phyloP scores from a whole-genome alignment of 2,888 invertebrate species.

The Harpagoxenus sublaevis region DNA sequence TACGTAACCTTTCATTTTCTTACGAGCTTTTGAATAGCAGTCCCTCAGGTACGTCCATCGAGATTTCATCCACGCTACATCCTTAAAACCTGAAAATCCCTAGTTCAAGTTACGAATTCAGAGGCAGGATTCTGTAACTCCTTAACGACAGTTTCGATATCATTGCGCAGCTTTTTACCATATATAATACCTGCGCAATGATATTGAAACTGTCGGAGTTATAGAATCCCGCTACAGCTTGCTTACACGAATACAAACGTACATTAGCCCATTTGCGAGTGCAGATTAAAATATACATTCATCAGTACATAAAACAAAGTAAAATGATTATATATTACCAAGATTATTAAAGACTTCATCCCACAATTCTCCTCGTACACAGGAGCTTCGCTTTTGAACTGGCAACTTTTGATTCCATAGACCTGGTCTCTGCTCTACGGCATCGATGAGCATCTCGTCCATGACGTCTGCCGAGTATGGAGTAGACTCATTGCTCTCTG shows the following conservation, averaged over 20 bases:
- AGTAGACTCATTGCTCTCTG: conserved; percentile 18
- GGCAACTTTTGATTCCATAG: conserved; percentile 27
- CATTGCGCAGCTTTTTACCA: no score
- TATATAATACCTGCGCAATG: no score
- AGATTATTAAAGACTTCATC: conserved; percentile 11
- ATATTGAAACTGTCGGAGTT: no score
- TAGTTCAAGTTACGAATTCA: conserved; percentile 19
- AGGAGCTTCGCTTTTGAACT: background rate
- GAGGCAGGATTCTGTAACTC: no score
- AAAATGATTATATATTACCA: conserved; percentile 16
- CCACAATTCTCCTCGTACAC: conserved; percentile 4
- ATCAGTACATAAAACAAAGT: conserved; percentile 15
- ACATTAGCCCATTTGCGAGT: conserved; percentile 12
- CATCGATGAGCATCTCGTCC: conserved; percentile 10
- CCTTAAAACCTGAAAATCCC: conserved; percentile 15
- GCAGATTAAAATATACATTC: conserved; percentile 17
- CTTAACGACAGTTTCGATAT: no score
- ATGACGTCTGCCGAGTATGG: background rate
- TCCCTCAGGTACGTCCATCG: conserved; percentile 10
- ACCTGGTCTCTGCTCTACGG: conserved; percentile 11
- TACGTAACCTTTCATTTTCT: conserved; percentile 20
- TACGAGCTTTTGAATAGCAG: conserved; percentile 21
- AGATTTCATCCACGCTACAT: background rate
- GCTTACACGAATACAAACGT: background rate
- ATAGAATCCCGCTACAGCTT: background rate